These are phyloP conservation scores for Molossus molossus DNA, from an alignment of 2,797 vertebrate genomes.

Conservation along the genomic window DNA sequence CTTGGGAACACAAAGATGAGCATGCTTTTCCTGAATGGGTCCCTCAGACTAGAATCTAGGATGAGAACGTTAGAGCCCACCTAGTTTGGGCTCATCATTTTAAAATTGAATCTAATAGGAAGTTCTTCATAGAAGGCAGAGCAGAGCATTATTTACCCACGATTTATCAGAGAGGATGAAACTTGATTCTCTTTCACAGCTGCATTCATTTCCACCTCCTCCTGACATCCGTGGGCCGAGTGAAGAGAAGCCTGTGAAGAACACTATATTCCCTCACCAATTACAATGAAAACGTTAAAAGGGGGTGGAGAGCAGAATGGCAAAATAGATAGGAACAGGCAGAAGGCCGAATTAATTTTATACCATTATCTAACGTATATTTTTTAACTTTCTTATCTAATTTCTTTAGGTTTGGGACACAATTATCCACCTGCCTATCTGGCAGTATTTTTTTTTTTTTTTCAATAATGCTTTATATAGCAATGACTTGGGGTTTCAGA, in stretches of 20 bases:
- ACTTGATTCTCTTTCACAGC: conserved; percentile 58
- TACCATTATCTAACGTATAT: conserved; percentile 4
- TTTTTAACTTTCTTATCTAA: conserved; percentile 67
- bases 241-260: conserved; percentile 32
- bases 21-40: background rate
- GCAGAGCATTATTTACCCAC: background rate
- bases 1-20: background rate
- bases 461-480: conserved; percentile 12
- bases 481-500: conserved; percentile 19
- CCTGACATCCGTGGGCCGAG: conserved; percentile 66
- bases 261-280: conserved; percentile 68
- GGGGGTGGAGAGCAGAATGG: background rate
- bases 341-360: conserved; percentile 65
- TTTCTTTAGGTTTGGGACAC: conserved; percentile 33
- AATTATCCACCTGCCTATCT: conserved; percentile 12
- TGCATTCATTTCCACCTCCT: conserved; percentile 67
- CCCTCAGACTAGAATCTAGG: background rate
- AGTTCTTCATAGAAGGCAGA: background rate
- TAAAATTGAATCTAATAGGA: conserved; percentile 38
- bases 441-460: conserved; percentile 58
- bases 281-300: conserved; percentile 65
- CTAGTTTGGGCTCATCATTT: background rate
- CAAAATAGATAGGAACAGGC: conserved; percentile 70
- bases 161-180: background rate
- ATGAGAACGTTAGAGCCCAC: background rate